Base-by-base conservation (phyloP, 2,113 vertebrate genomes). In the Oncorhynchus mykiss region DNA sequence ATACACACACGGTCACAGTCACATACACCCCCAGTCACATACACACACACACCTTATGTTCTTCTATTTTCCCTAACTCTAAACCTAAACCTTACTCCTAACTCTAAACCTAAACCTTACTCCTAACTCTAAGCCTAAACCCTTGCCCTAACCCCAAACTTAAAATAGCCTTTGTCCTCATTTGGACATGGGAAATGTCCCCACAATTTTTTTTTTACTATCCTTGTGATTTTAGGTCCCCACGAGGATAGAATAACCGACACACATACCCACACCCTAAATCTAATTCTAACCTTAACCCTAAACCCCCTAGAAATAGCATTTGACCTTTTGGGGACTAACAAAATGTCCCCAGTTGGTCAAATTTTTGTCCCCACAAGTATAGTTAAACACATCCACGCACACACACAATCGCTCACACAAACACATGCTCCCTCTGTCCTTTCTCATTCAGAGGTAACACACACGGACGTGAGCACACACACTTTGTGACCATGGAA, bases 401-500 rank as follows among this genome's bases (percentile, higher is more conserved):
- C 78, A 79, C 74, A 2, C 14, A 13, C 71, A 9, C 72, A 9
- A 72, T 73, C 11, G 48, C 4, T 64, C 62, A 59, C 24, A 14
- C 69, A 68, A 70, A 67, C 72, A 67, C 12, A 70, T 54, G 76
- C 64, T 75, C 76, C 62, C 18, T 78, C 68, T 45, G 80, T 62
- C 74, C 51, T 54, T 6, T 39, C 78, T 74, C 85, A 60, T 67
- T 76, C 67, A 74, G 48, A 54, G 8, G 64, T 14, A 29, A 31
- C 45, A 4, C 18, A 14, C 54, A 65, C 39, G 12, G 25, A 3
- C 3, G 22, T n/a, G 45, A 51, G 29, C 65, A 74, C 39, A 27
- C 66, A 31, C 59, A 8, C 18, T 87, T 85, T 81, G 85, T 89
- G 87, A 79, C 88, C 85, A 88, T 89, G 88, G 89, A 72, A 88